Conservation (phyloP, 1,140 invertebrate species). For the Nephila pilipes region DNA sequence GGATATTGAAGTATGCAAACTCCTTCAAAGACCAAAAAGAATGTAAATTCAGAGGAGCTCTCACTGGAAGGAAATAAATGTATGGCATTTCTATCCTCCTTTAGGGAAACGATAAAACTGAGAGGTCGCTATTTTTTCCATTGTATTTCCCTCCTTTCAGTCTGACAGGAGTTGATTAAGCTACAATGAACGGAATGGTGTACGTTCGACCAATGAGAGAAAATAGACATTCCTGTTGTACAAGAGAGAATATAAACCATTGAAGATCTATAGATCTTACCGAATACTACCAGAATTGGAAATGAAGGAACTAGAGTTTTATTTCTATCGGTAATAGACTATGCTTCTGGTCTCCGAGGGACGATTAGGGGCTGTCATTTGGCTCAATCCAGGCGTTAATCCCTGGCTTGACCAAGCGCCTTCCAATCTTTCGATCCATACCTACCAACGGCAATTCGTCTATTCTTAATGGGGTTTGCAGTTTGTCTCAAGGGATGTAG, state of each 20-base stretch:
- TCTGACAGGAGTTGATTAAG: slow-evolving; percentile 41
- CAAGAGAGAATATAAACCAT: slow-evolving; percentile 25
- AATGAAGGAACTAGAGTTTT: slow-evolving; percentile 28
- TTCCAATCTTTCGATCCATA: slow-evolving; percentile 66
- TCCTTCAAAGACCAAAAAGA: background rate
- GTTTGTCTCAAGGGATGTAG: slow-evolving; percentile 22
- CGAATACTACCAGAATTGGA: slow-evolving; percentile 60
- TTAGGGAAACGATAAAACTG: background rate
- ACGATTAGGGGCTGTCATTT: slow-evolving; percentile 69
- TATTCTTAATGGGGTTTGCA: slow-evolving; percentile 56
- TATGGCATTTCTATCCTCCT: background rate
- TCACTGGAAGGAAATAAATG: background rate
- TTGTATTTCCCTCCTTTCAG: slow-evolving; percentile 5
- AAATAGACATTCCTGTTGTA: slow-evolving; percentile 53
- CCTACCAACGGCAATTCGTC: slow-evolving; percentile 63
- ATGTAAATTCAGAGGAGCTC: background rate
- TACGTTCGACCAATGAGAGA: background rate
- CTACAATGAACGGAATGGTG: background rate
- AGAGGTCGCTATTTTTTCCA: background rate
- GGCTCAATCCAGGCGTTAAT: slow-evolving; percentile 71
- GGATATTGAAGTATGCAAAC: background rate
- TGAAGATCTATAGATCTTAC: slow-evolving; percentile 41
- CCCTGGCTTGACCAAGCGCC: slow-evolving; percentile 67
- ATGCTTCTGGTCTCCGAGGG: slow-evolving; percentile 33
- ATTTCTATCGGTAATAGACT: slow-evolving; percentile 52